phyloP scores from a whole-genome alignment of 2,797 vertebrate genomes.

The Leptodactylus fallax region DNA sequence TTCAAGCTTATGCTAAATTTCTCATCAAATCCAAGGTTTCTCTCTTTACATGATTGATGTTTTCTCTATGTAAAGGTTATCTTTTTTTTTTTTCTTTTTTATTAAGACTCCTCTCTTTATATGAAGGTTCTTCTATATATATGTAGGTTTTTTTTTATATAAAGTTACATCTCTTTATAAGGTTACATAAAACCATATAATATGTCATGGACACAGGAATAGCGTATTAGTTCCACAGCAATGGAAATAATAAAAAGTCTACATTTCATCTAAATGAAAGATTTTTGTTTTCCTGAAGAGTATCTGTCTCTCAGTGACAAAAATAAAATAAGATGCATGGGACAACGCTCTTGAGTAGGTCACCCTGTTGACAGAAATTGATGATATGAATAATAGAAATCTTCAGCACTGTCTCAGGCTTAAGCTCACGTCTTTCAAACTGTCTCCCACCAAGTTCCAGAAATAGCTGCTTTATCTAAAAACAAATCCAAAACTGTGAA shows the following conservation, averaged over 20 bases:
- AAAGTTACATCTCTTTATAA: background rate
- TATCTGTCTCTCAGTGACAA: conserved; percentile 62
- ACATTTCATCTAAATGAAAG: conserved; percentile 17
- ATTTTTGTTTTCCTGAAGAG: conserved; percentile 62
- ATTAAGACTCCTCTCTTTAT: background rate
- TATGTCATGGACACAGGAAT: no score
- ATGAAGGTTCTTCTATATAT: background rate
- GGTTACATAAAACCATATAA: background rate
- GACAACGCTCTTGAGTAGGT: conserved; percentile 71
- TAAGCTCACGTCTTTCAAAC: conserved; percentile 41
- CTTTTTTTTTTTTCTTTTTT: no score
- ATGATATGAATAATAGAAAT: conserved; percentile 79
- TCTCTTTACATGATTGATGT: no score
- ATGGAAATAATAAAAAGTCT: background rate
- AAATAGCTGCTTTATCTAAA: conserved; percentile 51
- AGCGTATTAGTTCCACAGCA: background rate
- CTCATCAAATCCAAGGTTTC: no score
- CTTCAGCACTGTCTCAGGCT: conserved; percentile 68
- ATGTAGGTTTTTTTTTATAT: no score
- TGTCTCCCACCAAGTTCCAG: conserved; percentile 44
- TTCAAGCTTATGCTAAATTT: no score
- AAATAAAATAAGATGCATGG: conserved; percentile 66
- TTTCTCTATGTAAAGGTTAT: background rate
- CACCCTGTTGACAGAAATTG: conserved; percentile 75
- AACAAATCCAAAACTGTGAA: conserved; percentile 40